Evolutionary conservation across 2,113 vertebrate genomes (phyloP), one percentile per base, ranked within the genome.

Genomic region (Macquaria australasica): DNA sequence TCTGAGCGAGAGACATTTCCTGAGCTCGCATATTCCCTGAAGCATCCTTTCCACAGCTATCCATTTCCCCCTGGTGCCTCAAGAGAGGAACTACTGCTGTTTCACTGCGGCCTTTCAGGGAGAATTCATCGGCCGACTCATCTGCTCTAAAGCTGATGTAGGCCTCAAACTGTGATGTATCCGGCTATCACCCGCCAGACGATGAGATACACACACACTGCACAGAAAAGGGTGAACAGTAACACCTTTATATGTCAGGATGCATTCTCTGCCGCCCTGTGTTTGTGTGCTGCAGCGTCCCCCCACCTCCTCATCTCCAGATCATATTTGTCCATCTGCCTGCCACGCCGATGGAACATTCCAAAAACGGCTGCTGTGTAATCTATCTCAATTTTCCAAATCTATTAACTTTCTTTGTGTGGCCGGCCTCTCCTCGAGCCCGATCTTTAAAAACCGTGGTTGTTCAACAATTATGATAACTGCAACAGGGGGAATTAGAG

Each of bases 381-480:
- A 95, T 96, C 92, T 64, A 95, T 95, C 93, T 95, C 94, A 94
- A 95, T 96, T 95, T 95, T 95, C 88, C 82, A 94, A 93, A 95
- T 95, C 94, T 95, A 95, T 95, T 95, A 93, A 91, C 92, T 94
- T 95, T 95, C 89, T 95, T 94, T 94, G 91, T 93, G 93, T 81
- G 91, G 89, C 93, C 91, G 89, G 92, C 85, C 88, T 94, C 91
- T 93, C 79, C 89, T 81, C 73, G 63, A 90, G 88, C 78, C 88
- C 92, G 82, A 94, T 95, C 93, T 95, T 96, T 95, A 95, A 92
- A 90, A 95, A 87, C 86, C 89, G 70, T 88, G 92, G 91, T 92
- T 94, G 93, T 95, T 95, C 92, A 94, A 94, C 91, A 94, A 96
- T 95, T 96, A 96, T 96, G 95, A 96, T 95, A 95, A 95, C 95